Percentiles rank a stretch among this genome's conserved stretches.
phyloP scores from a whole-genome alignment of 92 coral and sea anemone species.

The Phymanthus crucifer region DNA sequence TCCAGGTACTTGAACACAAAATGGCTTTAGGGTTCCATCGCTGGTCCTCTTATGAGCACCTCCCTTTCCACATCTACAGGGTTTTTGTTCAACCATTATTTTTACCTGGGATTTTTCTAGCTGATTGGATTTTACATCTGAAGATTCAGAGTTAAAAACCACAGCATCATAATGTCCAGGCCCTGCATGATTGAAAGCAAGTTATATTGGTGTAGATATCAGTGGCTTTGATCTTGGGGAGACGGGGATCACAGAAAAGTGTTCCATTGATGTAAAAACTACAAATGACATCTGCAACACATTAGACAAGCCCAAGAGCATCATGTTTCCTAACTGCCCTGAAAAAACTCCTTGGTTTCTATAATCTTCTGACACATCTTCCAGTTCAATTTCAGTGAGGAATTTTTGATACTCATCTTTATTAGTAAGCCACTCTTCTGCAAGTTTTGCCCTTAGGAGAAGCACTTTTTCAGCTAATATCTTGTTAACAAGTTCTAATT shows the following conservation, averaged over 20 bases:
- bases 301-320: conserved; percentile 33
- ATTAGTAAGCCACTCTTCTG: conserved; percentile 28
- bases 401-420: conserved; percentile 32
- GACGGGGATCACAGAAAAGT: conserved; percentile 32
- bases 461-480: too few relatives aligned
- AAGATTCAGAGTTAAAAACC: conserved; percentile 3
- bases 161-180: conserved; percentile 50
- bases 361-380: conserved; percentile 24
- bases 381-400: conserved; percentile 38
- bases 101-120: too few relatives aligned
- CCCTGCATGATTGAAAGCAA: conserved; percentile 43
- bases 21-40: conserved; percentile 29
- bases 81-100: too few relatives aligned
- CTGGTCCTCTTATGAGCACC: conserved; percentile 19
- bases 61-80: conserved; percentile 20
- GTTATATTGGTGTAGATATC: conserved; percentile 24
- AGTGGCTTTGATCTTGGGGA: conserved; percentile 37
- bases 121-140: too few relatives aligned
- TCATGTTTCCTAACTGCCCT: conserved; percentile 45
- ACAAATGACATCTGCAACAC: conserved; percentile 30
- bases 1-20: conserved; percentile 42
- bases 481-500: too few relatives aligned
- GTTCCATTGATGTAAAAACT: conserved; percentile 38
- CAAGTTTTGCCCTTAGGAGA: neutral
- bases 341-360: conserved; percentile 32